Evolutionary conservation across 2,888 invertebrate species (phyloP), one percentile per base, ranked within the genome.

Genomic region (Clostera curtula): DNA sequence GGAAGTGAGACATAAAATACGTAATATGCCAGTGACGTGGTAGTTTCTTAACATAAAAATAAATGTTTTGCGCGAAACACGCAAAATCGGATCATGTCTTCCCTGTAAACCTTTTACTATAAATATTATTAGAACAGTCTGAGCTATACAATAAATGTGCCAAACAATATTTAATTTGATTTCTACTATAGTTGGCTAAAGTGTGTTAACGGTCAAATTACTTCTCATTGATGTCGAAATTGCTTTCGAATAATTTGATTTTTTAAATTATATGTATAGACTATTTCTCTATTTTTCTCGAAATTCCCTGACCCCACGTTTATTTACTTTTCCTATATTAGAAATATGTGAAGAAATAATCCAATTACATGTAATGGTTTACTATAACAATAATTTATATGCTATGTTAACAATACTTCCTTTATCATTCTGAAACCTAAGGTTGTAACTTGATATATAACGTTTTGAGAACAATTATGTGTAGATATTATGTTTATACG

Each of bases 381-480:
- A 31, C 36, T 40, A 24, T 43, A n/a, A 49, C 23, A 33, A 48
- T 52, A 55, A 47, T 41, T 49, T 37, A 34, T 39, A 47, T 43
- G 53, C 24, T 40, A 43, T 45, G 29, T 45, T 43, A 53, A 46
- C 34, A 30, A 41, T 53, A 56, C 46, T 63, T 62, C 56, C 66
- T 60, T 61, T 55, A 68, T 69, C 60, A 70, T 61, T 65, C 63
- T 68, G 80, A 66, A 80, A 80, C 72, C 45, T 73, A 80, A 66
- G 82, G 82, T 83, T 83, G 82, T 83, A 79, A 76, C 68, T 80
- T 59, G 67, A 72, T 77, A 77, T 73, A 71, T 70, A 74, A 72
- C 59, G 54, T 64, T 68, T 70, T 66, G 58, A 70, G 45, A 50
- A 69, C 67, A 68, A 68, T 69, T 58, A 64, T 73, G 67, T 70